Percentiles rank a stretch among this genome's conserved stretches.
These are phyloP conservation scores for Malthinus flaveolus DNA, from an alignment of 2,888 invertebrate species.

Conservation along the genomic window DNA sequence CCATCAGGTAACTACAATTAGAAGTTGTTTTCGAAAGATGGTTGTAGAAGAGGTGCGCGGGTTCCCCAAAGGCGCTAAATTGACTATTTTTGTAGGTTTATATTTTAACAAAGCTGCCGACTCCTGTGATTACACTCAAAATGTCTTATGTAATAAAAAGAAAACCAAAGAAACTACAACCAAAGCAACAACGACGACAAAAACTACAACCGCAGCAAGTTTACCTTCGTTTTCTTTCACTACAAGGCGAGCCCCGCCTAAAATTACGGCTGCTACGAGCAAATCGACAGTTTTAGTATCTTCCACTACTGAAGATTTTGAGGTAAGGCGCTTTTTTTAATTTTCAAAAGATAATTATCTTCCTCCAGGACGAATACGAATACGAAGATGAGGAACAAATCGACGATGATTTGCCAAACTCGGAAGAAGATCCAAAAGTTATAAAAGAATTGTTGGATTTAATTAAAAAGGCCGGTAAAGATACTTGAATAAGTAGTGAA, in stretches of 20 bases:
- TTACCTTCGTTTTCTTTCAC: constrained; percentile 34
- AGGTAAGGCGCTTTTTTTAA: constrained; percentile 32
- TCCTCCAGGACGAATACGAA: constrained; percentile 46
- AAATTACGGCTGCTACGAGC: constrained; percentile 53
- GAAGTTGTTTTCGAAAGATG: not conserved
- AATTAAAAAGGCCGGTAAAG: constrained; percentile 80
- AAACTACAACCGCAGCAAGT: constrained; percentile 51
- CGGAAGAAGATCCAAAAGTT: constrained; percentile 74
- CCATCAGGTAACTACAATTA: constrained; percentile 68
- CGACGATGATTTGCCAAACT: constrained; percentile 50
- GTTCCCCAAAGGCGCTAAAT: not conserved
- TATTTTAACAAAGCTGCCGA: constrained; percentile 91
- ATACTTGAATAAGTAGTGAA: not conserved
- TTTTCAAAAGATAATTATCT: not conserved
- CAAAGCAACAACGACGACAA: constrained; percentile 57
- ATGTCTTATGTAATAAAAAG: constrained; percentile 77
- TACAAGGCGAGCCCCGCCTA: constrained; percentile 47
- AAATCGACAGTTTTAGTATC: constrained; percentile 48
- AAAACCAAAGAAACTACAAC: constrained; percentile 57
- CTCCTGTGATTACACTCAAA: constrained; percentile 89
- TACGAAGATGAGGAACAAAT: constrained; percentile 58
- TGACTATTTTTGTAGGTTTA: constrained; percentile 66
- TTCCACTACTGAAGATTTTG: constrained; percentile 45
- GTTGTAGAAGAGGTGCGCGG: too few relatives aligned
- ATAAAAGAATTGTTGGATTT: constrained; percentile 82